Evolutionary conservation across 2,888 invertebrate genomes (phyloP).

Genomic region (Ferrisia virgata): DNA sequence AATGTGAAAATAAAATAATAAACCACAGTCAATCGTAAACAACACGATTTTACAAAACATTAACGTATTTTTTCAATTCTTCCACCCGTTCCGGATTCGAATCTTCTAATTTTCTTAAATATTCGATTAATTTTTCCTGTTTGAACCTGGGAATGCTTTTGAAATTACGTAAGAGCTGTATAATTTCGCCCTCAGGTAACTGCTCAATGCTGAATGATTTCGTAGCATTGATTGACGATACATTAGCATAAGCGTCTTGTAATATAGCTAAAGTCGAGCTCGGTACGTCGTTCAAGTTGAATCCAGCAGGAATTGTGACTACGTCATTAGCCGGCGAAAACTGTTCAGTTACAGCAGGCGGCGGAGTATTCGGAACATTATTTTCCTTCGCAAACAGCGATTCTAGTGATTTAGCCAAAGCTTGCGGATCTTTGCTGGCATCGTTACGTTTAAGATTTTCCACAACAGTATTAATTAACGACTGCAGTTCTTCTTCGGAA

Average conservation of each 20-base stretch:
- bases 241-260: conserved; percentile 50
- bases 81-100: conserved; percentile 75
- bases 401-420: background rate
- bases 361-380: background rate
- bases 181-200: conserved; percentile 74
- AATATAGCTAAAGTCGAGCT: conserved; percentile 48
- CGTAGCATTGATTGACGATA: conserved; percentile 21
- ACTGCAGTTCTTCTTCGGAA: conserved; percentile 72
- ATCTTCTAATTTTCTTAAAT: conserved; percentile 75
- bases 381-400: background rate
- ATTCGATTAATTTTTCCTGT: conserved; percentile 76
- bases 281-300: conserved; percentile 28
- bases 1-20: background rate
- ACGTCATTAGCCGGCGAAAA: background rate
- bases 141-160: conserved; percentile 77
- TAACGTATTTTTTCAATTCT: conserved; percentile 57
- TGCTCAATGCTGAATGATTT: conserved; percentile 61
- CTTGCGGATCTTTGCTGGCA: conserved; percentile 53
- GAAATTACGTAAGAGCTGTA: conserved; percentile 74
- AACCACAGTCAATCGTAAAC: background rate
- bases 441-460: conserved; percentile 58
- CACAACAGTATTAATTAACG: conserved; percentile 74
- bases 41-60: conserved; percentile 6
- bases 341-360: background rate
- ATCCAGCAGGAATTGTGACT: conserved; percentile 35